Evolutionary conservation across 2,888 invertebrate genomes (phyloP).

Genomic region (Serripes groenlandicus): DNA sequence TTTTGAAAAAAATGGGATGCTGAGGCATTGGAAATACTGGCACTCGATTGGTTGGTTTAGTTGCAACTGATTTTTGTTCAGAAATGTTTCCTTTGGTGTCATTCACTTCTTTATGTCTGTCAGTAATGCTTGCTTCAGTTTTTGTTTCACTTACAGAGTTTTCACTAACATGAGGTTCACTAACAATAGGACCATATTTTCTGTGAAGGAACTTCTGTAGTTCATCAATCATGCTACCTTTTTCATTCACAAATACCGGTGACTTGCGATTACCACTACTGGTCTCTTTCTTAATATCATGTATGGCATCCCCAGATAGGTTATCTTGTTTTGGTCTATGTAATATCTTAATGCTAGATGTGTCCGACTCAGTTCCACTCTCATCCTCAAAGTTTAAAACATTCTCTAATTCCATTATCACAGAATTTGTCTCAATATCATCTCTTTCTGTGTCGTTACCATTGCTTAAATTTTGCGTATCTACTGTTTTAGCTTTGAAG

Average conservation of each 20-base stretch:
- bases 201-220: constrained; percentile 52
- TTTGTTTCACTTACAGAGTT: neutral
- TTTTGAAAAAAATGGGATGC: constrained; percentile 78
- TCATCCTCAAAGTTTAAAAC: constrained; percentile 49
- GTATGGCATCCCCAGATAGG: neutral
- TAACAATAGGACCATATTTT: constrained; percentile 55
- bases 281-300: neutral
- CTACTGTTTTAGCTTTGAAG: neutral
- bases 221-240: constrained; percentile 61
- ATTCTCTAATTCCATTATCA: constrained; percentile 42
- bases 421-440: constrained; percentile 10
- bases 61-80: constrained; percentile 5
- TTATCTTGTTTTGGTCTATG: constrained; percentile 1
- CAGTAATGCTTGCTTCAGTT: neutral
- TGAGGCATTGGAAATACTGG: constrained; percentile 48
- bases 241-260: constrained; percentile 1
- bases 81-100: neutral
- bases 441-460: neutral
- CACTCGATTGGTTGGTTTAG: constrained; percentile 7
- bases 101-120: neutral
- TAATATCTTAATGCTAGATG: constrained; percentile 8
- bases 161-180: constrained; percentile 10
- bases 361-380: constrained; percentile 8
- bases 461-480: neutral
- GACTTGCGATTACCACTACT: neutral